A percentile compares a stretch with the other conserved stretches of the same genome.
Evolutionary conservation across 1,140 invertebrate species (phyloP).

Genomic region (Hyphantria cunea): DNA sequence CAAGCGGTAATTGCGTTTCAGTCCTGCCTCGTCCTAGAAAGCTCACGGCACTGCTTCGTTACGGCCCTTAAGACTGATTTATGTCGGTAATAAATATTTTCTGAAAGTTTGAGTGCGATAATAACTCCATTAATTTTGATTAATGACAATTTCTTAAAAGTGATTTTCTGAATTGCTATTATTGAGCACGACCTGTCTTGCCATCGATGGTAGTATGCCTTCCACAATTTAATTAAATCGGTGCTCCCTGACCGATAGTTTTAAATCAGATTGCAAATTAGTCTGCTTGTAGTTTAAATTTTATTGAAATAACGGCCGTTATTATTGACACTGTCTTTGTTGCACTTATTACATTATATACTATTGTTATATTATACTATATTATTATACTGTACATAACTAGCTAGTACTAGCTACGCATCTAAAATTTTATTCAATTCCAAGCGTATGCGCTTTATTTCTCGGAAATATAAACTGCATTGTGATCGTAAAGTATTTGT

Average conservation of each 20-base stretch:
- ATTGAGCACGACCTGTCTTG: slow-evolving; percentile 50
- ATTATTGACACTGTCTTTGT: no score
- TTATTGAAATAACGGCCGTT: no score
- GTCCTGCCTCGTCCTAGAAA: slow-evolving; percentile 70
- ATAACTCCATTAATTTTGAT: slow-evolving; percentile 82
- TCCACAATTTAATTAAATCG: slow-evolving; percentile 70
- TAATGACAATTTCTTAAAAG: slow-evolving; percentile 79
- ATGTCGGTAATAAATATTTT: slow-evolving; percentile 78
- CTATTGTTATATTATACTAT: no score
- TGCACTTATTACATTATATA: no score
- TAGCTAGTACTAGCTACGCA: no score
- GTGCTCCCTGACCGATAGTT: slow-evolving; percentile 62
- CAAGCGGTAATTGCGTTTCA: slow-evolving; percentile 42
- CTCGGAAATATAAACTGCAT: slow-evolving; percentile 28
- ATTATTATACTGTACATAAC: no score
- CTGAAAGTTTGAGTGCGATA: slow-evolving; percentile 78
- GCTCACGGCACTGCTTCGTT: slow-evolving; percentile 64
- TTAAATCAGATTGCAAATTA: slow-evolving; percentile 52
- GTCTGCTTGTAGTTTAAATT: no score
- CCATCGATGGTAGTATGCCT: slow-evolving; percentile 50
- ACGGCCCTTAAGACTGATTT: slow-evolving; percentile 77
- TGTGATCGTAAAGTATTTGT: slow-evolving; percentile 44
- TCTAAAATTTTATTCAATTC: neutral
- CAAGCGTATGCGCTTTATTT: slow-evolving; percentile 1
- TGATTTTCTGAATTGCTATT: slow-evolving; percentile 68